These are phyloP conservation scores for Thera obeliscata DNA, from an alignment of 2,888 invertebrate genomes.

Conservation along the genomic window DNA sequence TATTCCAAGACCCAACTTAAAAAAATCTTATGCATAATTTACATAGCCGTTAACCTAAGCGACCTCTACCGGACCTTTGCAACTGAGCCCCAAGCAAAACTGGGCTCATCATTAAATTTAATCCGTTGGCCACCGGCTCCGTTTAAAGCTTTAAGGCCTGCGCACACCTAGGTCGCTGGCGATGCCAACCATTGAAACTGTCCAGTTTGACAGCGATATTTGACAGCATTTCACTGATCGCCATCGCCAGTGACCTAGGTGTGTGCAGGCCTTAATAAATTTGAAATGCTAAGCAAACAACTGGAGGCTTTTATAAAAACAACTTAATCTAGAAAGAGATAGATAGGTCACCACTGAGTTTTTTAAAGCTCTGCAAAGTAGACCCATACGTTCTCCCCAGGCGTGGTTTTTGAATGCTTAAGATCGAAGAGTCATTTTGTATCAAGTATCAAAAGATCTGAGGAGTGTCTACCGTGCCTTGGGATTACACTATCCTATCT, in stretches of 20 bases:
- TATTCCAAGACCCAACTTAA: neutral
- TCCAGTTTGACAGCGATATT: too few relatives aligned
- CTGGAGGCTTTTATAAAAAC: slow-evolving; percentile 45
- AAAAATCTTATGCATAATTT: neutral
- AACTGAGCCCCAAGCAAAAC: slow-evolving; percentile 43
- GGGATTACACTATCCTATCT: too few relatives aligned
- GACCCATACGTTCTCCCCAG: too few relatives aligned
- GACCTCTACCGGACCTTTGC: slow-evolving; percentile 30
- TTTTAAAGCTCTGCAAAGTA: neutral
- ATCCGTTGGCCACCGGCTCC: slow-evolving; percentile 43
- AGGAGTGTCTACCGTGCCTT: too few relatives aligned
- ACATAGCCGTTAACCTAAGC: slow-evolving; percentile 15
- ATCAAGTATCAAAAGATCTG: too few relatives aligned
- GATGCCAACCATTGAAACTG: too few relatives aligned
- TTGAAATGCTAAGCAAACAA: slow-evolving; percentile 59
- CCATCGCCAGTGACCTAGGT: too few relatives aligned
- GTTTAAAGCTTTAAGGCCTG: slow-evolving; percentile 43
- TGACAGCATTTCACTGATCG: too few relatives aligned
- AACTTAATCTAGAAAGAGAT: slow-evolving; percentile 33
- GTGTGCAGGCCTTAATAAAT: slow-evolving; percentile 33
- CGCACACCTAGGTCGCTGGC: too few relatives aligned
- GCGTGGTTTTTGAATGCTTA: too few relatives aligned
- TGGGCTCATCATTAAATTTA: slow-evolving; percentile 47
- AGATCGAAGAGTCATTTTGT: too few relatives aligned
- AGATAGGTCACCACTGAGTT: slow-evolving; percentile 22